phyloP scores from a whole-genome alignment of 2,113 vertebrate species.

The Tachysurus vachellii region DNA sequence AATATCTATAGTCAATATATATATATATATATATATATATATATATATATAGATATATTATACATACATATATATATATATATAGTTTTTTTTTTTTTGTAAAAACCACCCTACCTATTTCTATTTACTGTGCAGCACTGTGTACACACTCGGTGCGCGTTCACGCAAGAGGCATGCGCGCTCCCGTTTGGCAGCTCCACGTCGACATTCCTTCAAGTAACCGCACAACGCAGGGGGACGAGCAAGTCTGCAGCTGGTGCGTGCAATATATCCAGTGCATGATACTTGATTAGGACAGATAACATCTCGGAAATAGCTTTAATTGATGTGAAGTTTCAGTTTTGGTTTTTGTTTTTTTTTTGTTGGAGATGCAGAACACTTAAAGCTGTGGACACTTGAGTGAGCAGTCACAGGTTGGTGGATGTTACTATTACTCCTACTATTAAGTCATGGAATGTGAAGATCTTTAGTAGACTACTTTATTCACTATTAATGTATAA shows the following conservation, averaged over 20 bases:
- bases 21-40: no score
- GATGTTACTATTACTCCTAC: not conserved
- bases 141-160: slow-evolving; percentile 43
- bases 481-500: not conserved
- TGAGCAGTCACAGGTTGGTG: slow-evolving; percentile 25
- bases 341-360: not conserved
- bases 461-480: not conserved
- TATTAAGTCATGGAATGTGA: not conserved
- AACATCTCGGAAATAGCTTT: not conserved
- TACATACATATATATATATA: no score
- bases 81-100: not conserved
- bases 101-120: not conserved
- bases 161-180: slow-evolving; percentile 49
- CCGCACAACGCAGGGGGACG: not conserved
- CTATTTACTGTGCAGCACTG: slow-evolving; percentile 21
- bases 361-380: not conserved
- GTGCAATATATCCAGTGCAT: not conserved
- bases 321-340: not conserved
- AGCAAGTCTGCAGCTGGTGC: slow-evolving; percentile 14
- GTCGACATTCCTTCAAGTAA: slow-evolving; percentile 56
- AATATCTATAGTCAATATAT: not conserved
- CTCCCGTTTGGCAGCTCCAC: slow-evolving; percentile 60
- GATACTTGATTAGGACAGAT: not conserved
- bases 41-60: no score
- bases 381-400: not conserved